Conservation (phyloP, 2,113 vertebrate species). For the Gallinago paraguaiae region DNA sequence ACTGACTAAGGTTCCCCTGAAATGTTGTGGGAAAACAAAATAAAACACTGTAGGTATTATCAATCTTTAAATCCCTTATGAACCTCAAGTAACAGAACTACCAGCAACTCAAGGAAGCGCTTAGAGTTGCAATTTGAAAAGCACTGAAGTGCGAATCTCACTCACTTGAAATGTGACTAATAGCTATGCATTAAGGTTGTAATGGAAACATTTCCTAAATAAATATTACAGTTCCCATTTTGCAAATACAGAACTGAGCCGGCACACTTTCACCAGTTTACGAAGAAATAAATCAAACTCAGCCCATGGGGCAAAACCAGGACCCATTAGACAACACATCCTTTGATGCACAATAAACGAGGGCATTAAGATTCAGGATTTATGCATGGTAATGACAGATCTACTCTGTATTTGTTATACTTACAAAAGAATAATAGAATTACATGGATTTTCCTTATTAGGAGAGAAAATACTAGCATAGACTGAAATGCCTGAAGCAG, state of each 20-base stretch:
- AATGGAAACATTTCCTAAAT: neutral
- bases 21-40: neutral
- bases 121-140: neutral
- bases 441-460: neutral
- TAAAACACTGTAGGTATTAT: neutral
- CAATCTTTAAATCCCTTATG: neutral
- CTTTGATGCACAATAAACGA: neutral
- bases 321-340: neutral
- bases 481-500: neutral
- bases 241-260: neutral
- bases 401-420: neutral
- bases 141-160: neutral
- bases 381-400: neutral
- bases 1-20: neutral
- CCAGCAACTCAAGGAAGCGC: neutral
- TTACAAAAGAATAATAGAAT: neutral
- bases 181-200: neutral
- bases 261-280: neutral
- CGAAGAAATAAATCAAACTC: fast-evolving
- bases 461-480: neutral
- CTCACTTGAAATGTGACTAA: neutral
- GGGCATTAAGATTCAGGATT: neutral
- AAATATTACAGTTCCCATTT: neutral
- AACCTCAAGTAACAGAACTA: neutral
- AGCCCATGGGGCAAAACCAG: neutral